Base-by-base conservation (phyloP, 2,888 invertebrate species). In the Alentia gelatinosa region DNA sequence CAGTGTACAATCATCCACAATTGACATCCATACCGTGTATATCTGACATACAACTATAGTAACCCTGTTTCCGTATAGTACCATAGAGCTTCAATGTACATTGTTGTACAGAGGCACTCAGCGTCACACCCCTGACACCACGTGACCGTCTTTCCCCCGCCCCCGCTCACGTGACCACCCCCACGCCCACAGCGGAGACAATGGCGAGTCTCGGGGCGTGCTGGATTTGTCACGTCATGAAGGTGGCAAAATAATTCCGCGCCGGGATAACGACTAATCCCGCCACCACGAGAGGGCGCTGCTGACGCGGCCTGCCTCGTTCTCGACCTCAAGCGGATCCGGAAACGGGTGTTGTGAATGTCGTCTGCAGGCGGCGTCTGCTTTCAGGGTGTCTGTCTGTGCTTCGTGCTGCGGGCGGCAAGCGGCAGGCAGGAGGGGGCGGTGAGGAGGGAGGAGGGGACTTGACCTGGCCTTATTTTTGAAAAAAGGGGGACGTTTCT, bases 141-240 rank as follows among this genome's bases (percentile, higher is more conserved):
- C 26, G 30, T 68, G 30, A 68, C 68, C 30, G 15, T 30, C 68
- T 30, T 63, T 3, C 68, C n/a, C 68, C 26, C 68, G 30, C 33
- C 5, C 68, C 30, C 68, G 26, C 15, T n/a, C 68, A 68, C n/a
- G 56, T n/a, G 23, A 56, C 26, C 23, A 68, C n/a, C 12, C 1
- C 68, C 1, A 15, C 68, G 12, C 68, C 68, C 68, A 68, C 0
- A 19, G 3, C 19, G n/a, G 19, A 56, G 33, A 68, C 68, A 68
- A 68, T 68, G 30, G 68, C n/a, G 30, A 56, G 26, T 3, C 30
- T 30, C 68, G n/a, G 26, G 47, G 30, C 68, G 30, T 26, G 68
- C 4, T 30, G 68, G 68, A 68, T 68, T 68, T 68, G 68, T 68
- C 68, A 68, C 68, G 68, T 68, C 68, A 68, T 68, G 30, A 68